A percentile compares a stretch with the other conserved stretches of the same genome.
Conservation (phyloP, 2,797 vertebrate genomes). For the Syncerus caffer region DNA sequence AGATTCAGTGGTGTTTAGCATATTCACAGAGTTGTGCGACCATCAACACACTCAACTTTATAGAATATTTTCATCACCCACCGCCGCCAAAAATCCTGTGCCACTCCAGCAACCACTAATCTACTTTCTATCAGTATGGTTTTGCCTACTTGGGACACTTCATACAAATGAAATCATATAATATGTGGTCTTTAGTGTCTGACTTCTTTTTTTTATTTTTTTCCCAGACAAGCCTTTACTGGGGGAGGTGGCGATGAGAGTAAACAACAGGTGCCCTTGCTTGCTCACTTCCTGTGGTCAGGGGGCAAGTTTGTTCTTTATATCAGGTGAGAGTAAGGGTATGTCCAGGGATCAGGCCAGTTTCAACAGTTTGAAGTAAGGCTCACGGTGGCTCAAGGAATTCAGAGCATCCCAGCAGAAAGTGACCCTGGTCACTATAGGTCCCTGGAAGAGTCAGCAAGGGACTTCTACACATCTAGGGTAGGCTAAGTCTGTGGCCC, state of each 20-base stretch:
- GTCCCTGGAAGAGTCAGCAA: not conserved
- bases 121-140: not conserved
- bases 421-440: not conserved
- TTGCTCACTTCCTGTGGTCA: not conserved
- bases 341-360: not conserved
- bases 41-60: not conserved
- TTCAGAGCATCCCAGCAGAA: not conserved
- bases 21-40: not conserved
- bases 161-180: not conserved
- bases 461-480: not conserved
- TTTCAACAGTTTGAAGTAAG: not conserved
- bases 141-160: not conserved
- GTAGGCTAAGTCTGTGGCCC: not conserved
- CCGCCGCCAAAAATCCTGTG: rapidly evolving
- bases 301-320: not conserved
- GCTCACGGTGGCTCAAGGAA: not conserved
- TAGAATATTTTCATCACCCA: not conserved
- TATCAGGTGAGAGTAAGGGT: not conserved
- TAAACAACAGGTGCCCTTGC: not conserved
- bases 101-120: not conserved
- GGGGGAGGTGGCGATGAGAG: not conserved
- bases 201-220: not conserved
- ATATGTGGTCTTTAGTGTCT: not conserved
- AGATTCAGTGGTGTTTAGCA: not conserved
- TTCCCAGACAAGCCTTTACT: not conserved